phyloP scores from a whole-genome alignment of 1,140 invertebrate species.

The Anadara kagoshimensis region DNA sequence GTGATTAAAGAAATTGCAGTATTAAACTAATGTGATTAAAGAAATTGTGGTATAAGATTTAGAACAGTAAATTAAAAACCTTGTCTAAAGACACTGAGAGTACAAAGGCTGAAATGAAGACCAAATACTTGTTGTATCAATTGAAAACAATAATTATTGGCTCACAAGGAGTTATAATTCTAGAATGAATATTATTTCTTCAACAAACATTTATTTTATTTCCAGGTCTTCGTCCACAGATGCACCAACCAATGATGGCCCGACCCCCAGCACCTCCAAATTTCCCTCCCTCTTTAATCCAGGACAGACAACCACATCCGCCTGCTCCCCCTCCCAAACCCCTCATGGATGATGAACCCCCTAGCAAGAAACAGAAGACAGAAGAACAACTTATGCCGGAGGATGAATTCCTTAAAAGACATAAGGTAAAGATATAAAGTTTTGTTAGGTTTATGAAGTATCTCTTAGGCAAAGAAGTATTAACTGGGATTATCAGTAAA shows the following conservation, averaged over 20 bases:
- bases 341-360: constrained; percentile 85
- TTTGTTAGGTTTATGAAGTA: background rate
- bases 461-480: too few relatives aligned
- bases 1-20: too few relatives aligned
- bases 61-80: too few relatives aligned
- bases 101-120: too few relatives aligned
- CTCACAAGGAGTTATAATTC: background rate
- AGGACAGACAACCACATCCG: too few relatives aligned
- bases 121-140: too few relatives aligned
- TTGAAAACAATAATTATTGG: background rate
- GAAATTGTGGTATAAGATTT: too few relatives aligned
- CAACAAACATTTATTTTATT: background rate
- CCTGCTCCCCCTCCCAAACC: constrained; percentile 45
- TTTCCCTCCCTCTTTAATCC: constrained; percentile 46
- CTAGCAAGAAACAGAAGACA: constrained; percentile 89
- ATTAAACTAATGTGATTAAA: too few relatives aligned
- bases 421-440: constrained; percentile 71
- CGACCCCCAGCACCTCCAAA: constrained; percentile 38
- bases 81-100: too few relatives aligned
- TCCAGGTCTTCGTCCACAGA: constrained; percentile 51
- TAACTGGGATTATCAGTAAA: too few relatives aligned
- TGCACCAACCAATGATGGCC: constrained; percentile 31
- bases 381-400: constrained; percentile 96
- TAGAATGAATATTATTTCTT: background rate
- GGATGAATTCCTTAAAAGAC: constrained; percentile 84